Conservation (phyloP, 1,140 invertebrate species). For the Xylocopa sonorina region DNA sequence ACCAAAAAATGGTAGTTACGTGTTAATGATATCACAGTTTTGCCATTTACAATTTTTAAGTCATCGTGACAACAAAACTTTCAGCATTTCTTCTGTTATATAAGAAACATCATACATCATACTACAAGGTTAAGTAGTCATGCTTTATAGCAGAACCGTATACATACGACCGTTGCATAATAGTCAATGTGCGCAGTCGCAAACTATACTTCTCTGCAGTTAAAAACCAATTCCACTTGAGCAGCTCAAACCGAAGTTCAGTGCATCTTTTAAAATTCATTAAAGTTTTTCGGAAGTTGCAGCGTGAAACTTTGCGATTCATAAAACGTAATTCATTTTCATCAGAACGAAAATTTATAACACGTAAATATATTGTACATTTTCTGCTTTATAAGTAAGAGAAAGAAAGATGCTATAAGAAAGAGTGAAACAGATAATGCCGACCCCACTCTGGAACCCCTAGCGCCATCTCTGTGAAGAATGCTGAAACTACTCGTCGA, state of each 20-base stretch:
- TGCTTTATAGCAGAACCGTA: not conserved
- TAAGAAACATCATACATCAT: not conserved
- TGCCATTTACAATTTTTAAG: not conserved
- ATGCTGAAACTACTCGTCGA: too few species aligned
- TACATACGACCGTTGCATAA: not conserved
- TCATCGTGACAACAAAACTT: conserved; percentile 3
- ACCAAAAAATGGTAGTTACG: not conserved
- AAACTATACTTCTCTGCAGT: not conserved
- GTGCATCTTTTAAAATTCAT: too few species aligned
- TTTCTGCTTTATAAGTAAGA: too few species aligned
- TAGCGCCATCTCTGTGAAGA: too few species aligned
- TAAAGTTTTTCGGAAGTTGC: too few species aligned
- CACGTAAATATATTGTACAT: not conserved
- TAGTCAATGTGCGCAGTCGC: not conserved
- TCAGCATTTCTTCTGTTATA: not conserved
- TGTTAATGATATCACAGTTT: not conserved
- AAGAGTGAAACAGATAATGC: too few species aligned
- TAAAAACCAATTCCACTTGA: too few species aligned
- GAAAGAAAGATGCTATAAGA: too few species aligned
- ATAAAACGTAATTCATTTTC: too few species aligned
- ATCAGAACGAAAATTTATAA: not conserved
- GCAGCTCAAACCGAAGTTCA: too few species aligned
- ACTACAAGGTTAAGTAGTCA: not conserved
- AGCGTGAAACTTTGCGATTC: too few species aligned
- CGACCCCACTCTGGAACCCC: too few species aligned